Evolutionary conservation across 2,113 vertebrate genomes (phyloP).

Genomic region (Osmerus eperlanus): DNA sequence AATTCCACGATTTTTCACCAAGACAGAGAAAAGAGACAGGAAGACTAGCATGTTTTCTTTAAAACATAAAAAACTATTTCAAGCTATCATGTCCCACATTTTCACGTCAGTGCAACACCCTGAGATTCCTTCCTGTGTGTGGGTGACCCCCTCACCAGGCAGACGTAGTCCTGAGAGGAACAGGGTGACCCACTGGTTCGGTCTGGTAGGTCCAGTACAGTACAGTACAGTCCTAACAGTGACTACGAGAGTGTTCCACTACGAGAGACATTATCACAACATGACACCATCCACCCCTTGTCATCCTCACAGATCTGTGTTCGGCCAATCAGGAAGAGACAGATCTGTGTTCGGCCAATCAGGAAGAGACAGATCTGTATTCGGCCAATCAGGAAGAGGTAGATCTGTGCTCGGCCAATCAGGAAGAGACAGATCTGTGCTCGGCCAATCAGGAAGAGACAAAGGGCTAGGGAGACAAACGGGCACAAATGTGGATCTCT

Average conservation of each 20-base stretch:
- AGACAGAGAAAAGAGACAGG: background rate
- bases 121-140: conserved; percentile 58
- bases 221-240: background rate
- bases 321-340: too few relatives aligned
- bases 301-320: too few relatives aligned
- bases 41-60: background rate
- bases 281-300: too few relatives aligned
- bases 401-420: too few relatives aligned
- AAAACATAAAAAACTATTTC: background rate
- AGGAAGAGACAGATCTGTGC: too few relatives aligned
- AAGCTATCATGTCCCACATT: conserved; percentile 1
- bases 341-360: too few relatives aligned
- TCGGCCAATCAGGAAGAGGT: too few relatives aligned
- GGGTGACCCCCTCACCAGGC: conserved; percentile 14
- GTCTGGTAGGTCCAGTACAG: background rate
- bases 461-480: too few relatives aligned
- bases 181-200: background rate
- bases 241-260: background rate
- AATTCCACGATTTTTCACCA: conserved; percentile 2
- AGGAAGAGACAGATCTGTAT: too few relatives aligned
- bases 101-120: conserved; percentile 9
- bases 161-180: too few relatives aligned
- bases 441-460: too few relatives aligned
- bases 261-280: background rate
- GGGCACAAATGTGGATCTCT: too few relatives aligned